Evolutionary conservation across 2,888 invertebrate genomes (phyloP).

Genomic region (Microctonus hyperodae): DNA sequence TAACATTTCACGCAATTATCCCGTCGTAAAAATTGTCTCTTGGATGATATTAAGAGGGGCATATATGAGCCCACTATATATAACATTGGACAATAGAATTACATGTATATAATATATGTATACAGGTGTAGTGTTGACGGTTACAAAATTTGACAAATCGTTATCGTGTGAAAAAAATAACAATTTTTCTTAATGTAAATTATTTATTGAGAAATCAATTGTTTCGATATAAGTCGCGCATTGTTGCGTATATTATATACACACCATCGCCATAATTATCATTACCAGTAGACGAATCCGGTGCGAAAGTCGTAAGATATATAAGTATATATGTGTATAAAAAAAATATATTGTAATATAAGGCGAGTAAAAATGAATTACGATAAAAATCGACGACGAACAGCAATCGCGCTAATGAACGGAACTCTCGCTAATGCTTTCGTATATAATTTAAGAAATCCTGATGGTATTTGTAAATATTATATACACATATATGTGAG

Average conservation of each 20-base stretch:
- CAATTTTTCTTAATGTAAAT: slow-evolving; percentile 8
- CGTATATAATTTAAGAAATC: not conserved
- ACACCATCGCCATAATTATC: slow-evolving; percentile 1
- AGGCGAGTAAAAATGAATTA: slow-evolving; percentile 42
- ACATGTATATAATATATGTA: not conserved
- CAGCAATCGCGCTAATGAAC: slow-evolving; percentile 50
- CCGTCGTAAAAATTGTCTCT: slow-evolving; percentile 50
- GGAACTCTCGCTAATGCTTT: slow-evolving; percentile 41
- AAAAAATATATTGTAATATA: slow-evolving; percentile 17
- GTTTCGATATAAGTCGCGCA: slow-evolving; percentile 20
- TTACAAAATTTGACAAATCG: slow-evolving; percentile 42
- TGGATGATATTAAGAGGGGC: slow-evolving; percentile 40
- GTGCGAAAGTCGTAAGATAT: not conserved
- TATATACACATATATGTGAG: not conserved
- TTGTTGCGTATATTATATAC: slow-evolving; percentile 29
- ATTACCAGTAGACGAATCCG: not conserved
- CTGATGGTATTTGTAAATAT: not conserved
- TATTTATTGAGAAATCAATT: slow-evolving; percentile 39
- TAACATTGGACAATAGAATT: slow-evolving; percentile 27
- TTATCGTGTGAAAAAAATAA: slow-evolving; percentile 33
- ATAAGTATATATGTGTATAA: not conserved
- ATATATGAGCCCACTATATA: not conserved
- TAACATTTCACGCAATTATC: slow-evolving; percentile 47
- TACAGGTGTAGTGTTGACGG: not conserved
- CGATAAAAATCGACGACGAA: slow-evolving; percentile 44